A percentile compares a stretch with the other conserved stretches of the same genome.
These are phyloP conservation scores for Poliocrania exsul DNA, from an alignment of 2,797 vertebrate genomes.

Conservation along the genomic window DNA sequence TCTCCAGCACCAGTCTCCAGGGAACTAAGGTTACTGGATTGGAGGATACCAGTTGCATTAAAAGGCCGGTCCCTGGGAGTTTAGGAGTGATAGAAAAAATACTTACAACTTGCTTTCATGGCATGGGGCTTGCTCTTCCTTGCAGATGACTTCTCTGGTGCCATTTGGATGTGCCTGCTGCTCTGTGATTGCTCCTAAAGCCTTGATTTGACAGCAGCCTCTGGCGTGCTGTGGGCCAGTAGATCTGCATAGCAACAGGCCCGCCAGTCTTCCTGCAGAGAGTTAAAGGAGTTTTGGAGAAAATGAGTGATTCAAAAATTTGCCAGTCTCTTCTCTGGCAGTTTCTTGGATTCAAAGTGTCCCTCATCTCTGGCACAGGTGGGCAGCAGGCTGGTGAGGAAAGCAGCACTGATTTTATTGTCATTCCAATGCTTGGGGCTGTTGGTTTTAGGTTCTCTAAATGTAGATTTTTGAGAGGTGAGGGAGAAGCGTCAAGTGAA, in stretches of 20 bases:
- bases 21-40: background rate
- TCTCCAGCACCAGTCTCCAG: background rate
- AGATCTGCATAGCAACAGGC: background rate
- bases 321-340: background rate
- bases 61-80: background rate
- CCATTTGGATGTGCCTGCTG: background rate
- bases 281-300: background rate
- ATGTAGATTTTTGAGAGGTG: background rate
- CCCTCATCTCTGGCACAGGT: background rate
- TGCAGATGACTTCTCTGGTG: background rate
- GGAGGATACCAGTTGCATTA: background rate
- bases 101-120: background rate
- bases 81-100: background rate
- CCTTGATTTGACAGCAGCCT: slow-evolving; percentile 8
- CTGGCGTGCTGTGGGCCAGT: background rate
- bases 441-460: background rate
- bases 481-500: background rate
- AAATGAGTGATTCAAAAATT: background rate
- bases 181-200: background rate
- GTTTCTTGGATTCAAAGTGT: background rate
- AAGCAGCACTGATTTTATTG: background rate
- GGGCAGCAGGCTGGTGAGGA: background rate
- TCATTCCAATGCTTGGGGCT: background rate
- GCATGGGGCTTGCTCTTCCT: background rate
- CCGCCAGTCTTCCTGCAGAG: background rate